Evolutionary conservation across 2,797 vertebrate species (phyloP), one percentile per base, ranked within the genome.

Genomic region (Sebastes hubbsi): DNA sequence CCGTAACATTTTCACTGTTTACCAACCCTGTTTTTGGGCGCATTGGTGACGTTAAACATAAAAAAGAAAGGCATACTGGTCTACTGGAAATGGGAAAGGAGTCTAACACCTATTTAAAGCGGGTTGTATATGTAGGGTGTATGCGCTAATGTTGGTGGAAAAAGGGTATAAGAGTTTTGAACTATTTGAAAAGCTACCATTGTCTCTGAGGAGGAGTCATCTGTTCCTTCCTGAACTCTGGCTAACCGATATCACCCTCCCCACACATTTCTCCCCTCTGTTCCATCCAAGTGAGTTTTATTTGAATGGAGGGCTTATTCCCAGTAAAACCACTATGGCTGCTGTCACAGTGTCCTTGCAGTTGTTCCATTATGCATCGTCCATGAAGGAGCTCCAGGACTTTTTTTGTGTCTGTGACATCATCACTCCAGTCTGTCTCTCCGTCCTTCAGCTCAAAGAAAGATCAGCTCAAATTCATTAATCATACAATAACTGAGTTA

Each of bases 261-360:
- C n/a, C 58, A 64, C 34, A 36, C 16, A 42, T 6, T 10, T 22
- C 38, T 42, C 29, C 24, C 5, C 61, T 71, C 27, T 60, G 3
- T 72, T 85, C 64, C 65, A 56, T 56, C 29, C 29, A 30, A 80
- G 36, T 84, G 60, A 69, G 32, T 79, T 88, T 87, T 84, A 82
- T 87, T 80, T 88, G 55, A 80, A 67, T 5, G 38, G 52, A 75
- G 65, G 38, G 62, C 52, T 73, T 16, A 60, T 83, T 72, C 69
- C 84, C 89, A 90, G 79, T 83, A 82, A 87, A 90, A 78, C 82
- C 82, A 78, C 60, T 42, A 38, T 12, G 62, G 72, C 75, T 73
- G 78, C 81, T 78, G 80, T 82, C 87, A 68, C 74, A 1, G 62
- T 65, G 84, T 81, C 89, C 87, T 91, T 90, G 80, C 68, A 63